A percentile compares a stretch with the other conserved stretches of the same genome.
Evolutionary conservation across 2,888 invertebrate species (phyloP).

Genomic region (Drosophila sordidula): DNA sequence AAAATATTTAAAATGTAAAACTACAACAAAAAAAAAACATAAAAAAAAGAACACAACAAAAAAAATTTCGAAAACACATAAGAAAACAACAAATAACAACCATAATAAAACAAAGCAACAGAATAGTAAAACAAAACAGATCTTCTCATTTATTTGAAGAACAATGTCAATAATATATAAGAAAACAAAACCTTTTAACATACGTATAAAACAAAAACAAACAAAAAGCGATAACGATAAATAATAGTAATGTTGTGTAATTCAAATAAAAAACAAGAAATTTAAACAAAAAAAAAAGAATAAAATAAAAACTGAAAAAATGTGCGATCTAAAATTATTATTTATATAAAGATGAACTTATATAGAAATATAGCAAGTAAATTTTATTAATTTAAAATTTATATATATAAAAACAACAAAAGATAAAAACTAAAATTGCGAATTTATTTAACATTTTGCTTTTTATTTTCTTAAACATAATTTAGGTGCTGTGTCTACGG

Average conservation of each 20-base stretch:
- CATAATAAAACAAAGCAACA: conserved; percentile 8
- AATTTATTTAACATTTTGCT: conserved; percentile 51
- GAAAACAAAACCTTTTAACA: conserved; percentile 67
- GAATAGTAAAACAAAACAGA: conserved; percentile 35
- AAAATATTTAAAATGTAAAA: conserved; percentile 46
- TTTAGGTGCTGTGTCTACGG: not conserved
- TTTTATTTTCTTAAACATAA: conserved; percentile 1
- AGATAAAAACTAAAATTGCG: conserved; percentile 52
- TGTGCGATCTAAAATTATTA: conserved; percentile 78
- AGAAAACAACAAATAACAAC: conserved; percentile 42
- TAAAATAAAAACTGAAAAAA: conserved; percentile 35
- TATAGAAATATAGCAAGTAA: conserved; percentile 79
- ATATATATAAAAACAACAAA: conserved; percentile 59
- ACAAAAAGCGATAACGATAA: conserved; percentile 63
- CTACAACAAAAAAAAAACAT: conserved; percentile 20
- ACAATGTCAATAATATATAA: conserved; percentile 79
- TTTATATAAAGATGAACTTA: conserved; percentile 78
- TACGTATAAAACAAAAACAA: conserved; percentile 49
- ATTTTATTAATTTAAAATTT: conserved; percentile 80
- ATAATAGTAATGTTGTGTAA: conserved; percentile 78
- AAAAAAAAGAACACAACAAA: conserved; percentile 16
- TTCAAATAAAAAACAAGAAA: conserved; percentile 71
- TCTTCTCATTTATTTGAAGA: conserved; percentile 68
- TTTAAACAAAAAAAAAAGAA: conserved; percentile 43
- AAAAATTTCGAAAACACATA: conserved; percentile 35